phyloP scores from a whole-genome alignment of 2,888 invertebrate genomes.

The Epinotia brunnichana region DNA sequence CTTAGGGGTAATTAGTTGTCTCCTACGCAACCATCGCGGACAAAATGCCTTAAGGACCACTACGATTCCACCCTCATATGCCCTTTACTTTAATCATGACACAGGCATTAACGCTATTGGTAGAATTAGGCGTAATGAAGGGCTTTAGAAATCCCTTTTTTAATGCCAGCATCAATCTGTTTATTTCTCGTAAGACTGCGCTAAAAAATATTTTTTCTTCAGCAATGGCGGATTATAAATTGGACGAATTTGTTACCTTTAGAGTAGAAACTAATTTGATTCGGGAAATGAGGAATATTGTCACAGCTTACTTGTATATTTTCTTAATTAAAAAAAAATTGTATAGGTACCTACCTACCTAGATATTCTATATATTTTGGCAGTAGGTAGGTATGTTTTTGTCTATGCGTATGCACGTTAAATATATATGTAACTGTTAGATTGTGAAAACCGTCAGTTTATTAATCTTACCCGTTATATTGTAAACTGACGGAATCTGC shows the following conservation, averaged over 20 bases:
- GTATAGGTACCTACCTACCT: no score
- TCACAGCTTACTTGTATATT: not conserved
- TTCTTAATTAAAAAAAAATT: no score
- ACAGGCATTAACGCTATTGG: constrained; percentile 42
- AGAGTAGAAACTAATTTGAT: constrained; percentile 26
- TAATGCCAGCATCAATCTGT: constrained; percentile 40
- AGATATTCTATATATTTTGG: no score
- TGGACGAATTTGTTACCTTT: constrained; percentile 28
- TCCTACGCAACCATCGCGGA: not conserved
- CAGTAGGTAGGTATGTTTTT: no score
- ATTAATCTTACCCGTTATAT: no score
- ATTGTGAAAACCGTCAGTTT: no score
- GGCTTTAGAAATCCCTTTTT: constrained; percentile 48
- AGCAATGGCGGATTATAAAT: constrained; percentile 24
- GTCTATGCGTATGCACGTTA: no score
- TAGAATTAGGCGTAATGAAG: constrained; percentile 66
- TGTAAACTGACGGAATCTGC: no score
- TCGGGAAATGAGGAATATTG: constrained; percentile 10
- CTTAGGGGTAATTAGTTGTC: constrained; percentile 79
- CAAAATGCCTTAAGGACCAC: not conserved
- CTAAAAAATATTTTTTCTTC: constrained; percentile 31
- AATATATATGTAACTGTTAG: no score
- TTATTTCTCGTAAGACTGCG: constrained; percentile 34
- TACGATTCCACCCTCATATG: not conserved
- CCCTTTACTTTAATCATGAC: not conserved